Evolutionary conservation across 1,140 invertebrate species (phyloP).

Genomic region (Hypsibius dujardini): DNA sequence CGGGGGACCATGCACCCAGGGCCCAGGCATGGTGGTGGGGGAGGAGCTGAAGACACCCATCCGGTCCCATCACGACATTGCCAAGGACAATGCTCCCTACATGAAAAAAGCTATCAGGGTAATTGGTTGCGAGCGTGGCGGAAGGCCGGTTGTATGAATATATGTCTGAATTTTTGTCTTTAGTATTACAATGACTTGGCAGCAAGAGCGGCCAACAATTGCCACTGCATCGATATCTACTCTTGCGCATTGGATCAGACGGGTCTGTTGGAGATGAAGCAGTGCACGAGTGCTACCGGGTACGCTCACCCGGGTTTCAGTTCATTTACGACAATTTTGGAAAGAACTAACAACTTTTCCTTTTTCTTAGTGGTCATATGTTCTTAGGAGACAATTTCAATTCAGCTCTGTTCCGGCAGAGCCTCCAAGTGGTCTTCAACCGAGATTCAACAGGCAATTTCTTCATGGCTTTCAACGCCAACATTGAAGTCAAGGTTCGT

Average conservation of each 20-base stretch:
- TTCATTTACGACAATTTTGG: background rate
- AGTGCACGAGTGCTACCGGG: constrained; percentile 87
- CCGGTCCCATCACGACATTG: constrained; percentile 94
- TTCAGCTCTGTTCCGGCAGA: constrained; percentile 94
- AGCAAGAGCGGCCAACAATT: constrained; percentile 72
- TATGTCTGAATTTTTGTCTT: constrained; percentile 17
- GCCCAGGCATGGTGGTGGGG: constrained; percentile 87
- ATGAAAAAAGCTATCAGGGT: constrained; percentile 94
- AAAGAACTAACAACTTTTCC: constrained; percentile 3
- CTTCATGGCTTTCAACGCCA: constrained; percentile 98
- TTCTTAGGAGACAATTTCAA: constrained; percentile 99
- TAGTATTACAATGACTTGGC: constrained; percentile 79
- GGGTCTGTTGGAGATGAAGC: constrained; percentile 95
- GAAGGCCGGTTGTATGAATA: background rate
- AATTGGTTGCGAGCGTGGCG: background rate
- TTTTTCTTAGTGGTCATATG: constrained; percentile 65
- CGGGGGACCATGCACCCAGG: constrained; percentile 95
- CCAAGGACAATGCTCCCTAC: constrained; percentile 93
- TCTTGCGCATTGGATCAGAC: constrained; percentile 97
- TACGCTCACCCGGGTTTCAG: constrained; percentile 30
- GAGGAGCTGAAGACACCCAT: constrained; percentile 98
- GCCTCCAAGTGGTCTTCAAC: constrained; percentile 87
- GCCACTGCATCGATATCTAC: constrained; percentile 93
- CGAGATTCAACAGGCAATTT: constrained; percentile 78
- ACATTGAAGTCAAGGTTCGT: constrained; percentile 68